These are phyloP conservation scores for Boloria selene DNA, from an alignment of 2,888 invertebrate genomes.

Conservation along the genomic window DNA sequence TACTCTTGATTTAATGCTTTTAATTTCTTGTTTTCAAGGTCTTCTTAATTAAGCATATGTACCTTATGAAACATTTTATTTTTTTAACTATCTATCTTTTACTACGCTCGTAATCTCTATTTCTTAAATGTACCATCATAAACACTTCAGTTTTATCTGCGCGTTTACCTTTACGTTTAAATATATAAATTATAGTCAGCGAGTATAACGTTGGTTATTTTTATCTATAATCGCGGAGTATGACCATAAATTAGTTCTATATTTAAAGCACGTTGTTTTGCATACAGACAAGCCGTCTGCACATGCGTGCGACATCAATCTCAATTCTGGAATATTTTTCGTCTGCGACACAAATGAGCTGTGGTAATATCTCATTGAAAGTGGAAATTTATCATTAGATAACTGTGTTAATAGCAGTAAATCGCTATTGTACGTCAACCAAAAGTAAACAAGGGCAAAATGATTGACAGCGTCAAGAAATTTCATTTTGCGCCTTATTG, in stretches of 20 bases:
- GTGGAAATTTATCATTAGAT: not conserved
- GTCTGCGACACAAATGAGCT: conserved; percentile 53
- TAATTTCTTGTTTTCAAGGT: not conserved
- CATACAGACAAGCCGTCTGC: conserved; percentile 79
- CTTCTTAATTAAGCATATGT: conserved; percentile 9
- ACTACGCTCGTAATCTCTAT: conserved; percentile 45
- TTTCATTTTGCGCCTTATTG: conserved; percentile 81
- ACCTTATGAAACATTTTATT: conserved; percentile 23
- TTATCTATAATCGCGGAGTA: conserved; percentile 79
- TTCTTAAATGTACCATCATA: conserved; percentile 49
- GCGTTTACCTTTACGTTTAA: conserved; percentile 48
- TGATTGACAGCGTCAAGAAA: conserved; percentile 79
- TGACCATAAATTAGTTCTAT: conserved; percentile 81
- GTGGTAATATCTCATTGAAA: conserved; percentile 30
- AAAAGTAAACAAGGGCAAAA: conserved; percentile 65
- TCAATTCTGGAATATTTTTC: conserved; percentile 81
- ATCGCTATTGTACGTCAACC: not conserved
- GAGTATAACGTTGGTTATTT: conserved; percentile 71
- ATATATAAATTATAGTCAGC: conserved; percentile 67
- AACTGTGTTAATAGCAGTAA: not conserved
- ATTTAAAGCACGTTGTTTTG: conserved; percentile 79
- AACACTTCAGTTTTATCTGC: conserved; percentile 48
- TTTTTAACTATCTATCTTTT: conserved; percentile 40
- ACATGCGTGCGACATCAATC: conserved; percentile 82
- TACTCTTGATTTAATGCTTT: too few species aligned